Percentiles rank a stretch among this genome's conserved stretches.
Conservation (phyloP, 1,140 invertebrate species). For the Drosophila punjabiensis region DNA sequence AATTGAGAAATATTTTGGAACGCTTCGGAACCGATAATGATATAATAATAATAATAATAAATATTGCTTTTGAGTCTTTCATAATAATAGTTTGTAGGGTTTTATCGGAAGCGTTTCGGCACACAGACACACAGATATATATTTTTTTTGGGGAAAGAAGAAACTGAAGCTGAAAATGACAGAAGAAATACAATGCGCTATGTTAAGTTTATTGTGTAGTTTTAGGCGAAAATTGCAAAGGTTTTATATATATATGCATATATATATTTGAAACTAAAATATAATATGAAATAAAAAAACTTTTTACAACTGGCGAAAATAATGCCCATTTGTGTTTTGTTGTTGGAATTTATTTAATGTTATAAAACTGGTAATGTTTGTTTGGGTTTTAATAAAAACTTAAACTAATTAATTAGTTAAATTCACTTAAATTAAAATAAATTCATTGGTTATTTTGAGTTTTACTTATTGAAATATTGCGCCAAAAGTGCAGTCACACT, state of each 20-base stretch:
- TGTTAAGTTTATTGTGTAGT: conserved; percentile 83
- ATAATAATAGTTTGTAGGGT: conserved; percentile 48
- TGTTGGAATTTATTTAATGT: neutral
- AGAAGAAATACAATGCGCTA: conserved; percentile 64
- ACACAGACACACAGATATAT: conserved; percentile 17
- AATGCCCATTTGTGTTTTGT: neutral
- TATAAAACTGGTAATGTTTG: neutral
- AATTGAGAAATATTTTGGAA: conserved; percentile 44
- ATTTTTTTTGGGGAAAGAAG: conserved; percentile 34
- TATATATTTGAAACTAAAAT: conserved; percentile 43
- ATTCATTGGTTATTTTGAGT: too few species aligned
- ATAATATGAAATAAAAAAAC: conserved; percentile 66
- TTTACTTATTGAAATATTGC: too few species aligned
- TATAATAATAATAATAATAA: conserved; percentile 44
- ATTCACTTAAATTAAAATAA: too few species aligned
- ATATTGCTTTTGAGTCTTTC: conserved; percentile 82
- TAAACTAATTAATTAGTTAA: too few species aligned
- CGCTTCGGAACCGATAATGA: conserved; percentile 39
- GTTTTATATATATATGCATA: conserved; percentile 57
- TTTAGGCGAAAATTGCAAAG: conserved; percentile 74
- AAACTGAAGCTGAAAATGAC: conserved; percentile 9
- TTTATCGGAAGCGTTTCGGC: conserved; percentile 30
- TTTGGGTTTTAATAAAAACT: too few species aligned
- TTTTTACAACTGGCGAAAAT: conserved; percentile 72
- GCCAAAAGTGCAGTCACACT: neutral